Base-by-base conservation (phyloP, 2,888 invertebrate species). In the Bugula neritina region DNA sequence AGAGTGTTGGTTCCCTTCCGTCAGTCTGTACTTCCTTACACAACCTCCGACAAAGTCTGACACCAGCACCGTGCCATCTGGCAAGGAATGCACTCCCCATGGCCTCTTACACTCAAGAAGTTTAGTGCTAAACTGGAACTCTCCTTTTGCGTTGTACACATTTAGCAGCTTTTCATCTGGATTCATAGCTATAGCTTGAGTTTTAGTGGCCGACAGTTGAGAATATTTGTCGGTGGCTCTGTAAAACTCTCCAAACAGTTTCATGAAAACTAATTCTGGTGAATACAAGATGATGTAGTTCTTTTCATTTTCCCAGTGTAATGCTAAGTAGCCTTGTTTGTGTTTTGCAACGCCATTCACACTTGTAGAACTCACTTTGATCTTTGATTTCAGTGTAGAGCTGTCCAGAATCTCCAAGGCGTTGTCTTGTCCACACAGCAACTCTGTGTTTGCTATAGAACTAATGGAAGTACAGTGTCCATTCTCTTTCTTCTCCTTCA, bases 271-370 rank as follows among this genome's bases (percentile, higher is more conserved):
- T 2, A 63, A 31, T 63, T 63, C 31, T 63, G 21, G 5, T 27
- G 63, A 63, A n/a, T 63, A 63, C 25, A 29, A 31, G 5, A 63
- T 34, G 31, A 63, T 63, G 63, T 63, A 63, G 63, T 63, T 63
- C 27, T 63, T 63, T 27, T 27, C 34, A 34, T 63, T 63, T 31
- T 63, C 63, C 63, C 63, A 63, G n/a, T 63, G 63, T 31, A 63
- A 31, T 34, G 63, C 63, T 5, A 63, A 31, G 27, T 63, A 63
- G 29, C 63, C 63, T 27, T 63, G 63, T 34, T 63, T 25, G 31
- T 29, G 63, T 5, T 21, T 13, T 21, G 63, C 63, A 3, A 63
- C 63, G 10, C 63, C 63, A 34, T 63, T 63, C 5, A 63, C 63
- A 63, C 34, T 63, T 5, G 63, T 10, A 5, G 25, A 25, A 3